Evolutionary conservation across 2,888 invertebrate species (phyloP), one percentile per base, ranked within the genome.

Genomic region (Thera obeliscata): DNA sequence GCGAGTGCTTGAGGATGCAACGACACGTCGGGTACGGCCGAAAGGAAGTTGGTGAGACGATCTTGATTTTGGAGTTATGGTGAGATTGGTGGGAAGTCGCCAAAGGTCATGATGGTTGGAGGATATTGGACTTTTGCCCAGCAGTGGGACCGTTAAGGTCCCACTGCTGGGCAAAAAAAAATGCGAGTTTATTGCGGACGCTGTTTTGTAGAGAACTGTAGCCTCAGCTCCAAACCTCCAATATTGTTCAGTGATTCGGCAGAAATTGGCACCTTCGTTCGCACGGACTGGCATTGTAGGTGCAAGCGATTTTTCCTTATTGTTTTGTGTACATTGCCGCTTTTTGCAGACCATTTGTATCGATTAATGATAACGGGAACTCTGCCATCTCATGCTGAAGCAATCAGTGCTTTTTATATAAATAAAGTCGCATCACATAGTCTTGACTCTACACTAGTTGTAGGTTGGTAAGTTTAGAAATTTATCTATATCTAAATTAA

Each of bases 211-310:
- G 8, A n/a, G 3, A 48, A 36, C 35, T 12, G 2, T 12, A 36
- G 12, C 55, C 54, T 68, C 46, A 38, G 64, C 57, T 71, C 61
- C 71, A 75, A 75, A 38, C 62, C 56, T 71, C 63, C 71, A 76
- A 75, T 75, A 73, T 71, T 60, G 75, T 63, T 61, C 64, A 57
- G 63, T 71, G 75, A 74, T 69, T 72, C 61, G 61, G 67, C 74
- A 61, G 67, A 60, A 76, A 71, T 62, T 73, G 71, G 61, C 67
- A 66, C 65, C 70, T 74, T 52, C 61, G 50, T 64, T 50, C 65
- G 56, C 43, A 60, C 43, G 64, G 61, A 56, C 64, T 64, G 59
- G 67, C 64, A 72, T 38, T 58, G 59, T 48, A 54, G 62, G 56
- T 66, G 66, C 69, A 56, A 43, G 46, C 61, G 66, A 63, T 52